These are phyloP conservation scores for Chloebia gouldiae DNA, from an alignment of 2,113 vertebrate species.

Conservation along the genomic window DNA sequence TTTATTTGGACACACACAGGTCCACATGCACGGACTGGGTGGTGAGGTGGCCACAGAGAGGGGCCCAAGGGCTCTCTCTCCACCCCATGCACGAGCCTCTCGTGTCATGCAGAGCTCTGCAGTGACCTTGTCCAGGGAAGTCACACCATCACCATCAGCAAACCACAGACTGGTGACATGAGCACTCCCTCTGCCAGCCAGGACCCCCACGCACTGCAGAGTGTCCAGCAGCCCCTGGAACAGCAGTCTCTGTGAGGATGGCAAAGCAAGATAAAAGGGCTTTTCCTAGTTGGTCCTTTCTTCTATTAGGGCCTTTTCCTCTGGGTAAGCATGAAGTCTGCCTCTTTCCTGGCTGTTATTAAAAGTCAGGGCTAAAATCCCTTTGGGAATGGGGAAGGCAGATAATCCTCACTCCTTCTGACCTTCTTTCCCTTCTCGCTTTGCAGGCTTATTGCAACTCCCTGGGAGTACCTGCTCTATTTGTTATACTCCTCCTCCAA, in stretches of 20 bases:
- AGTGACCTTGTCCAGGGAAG: neutral
- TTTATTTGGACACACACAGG: neutral
- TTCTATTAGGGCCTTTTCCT: slow-evolving; percentile 2
- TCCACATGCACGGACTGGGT: rapidly evolving
- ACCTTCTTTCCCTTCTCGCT: slow-evolving; percentile 12
- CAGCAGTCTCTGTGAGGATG: neutral
- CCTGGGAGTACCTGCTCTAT: neutral
- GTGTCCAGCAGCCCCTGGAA: neutral
- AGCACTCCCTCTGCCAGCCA: neutral
- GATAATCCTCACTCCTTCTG: slow-evolving; percentile 36
- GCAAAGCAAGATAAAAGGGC: neutral
- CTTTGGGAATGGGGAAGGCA: neutral
- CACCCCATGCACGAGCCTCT: rapidly evolving
- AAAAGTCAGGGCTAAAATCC: slow-evolving; percentile 46
- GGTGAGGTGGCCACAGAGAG: neutral
- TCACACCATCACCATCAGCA: neutral
- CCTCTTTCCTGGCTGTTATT: slow-evolving; percentile 37
- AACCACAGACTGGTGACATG: rapidly evolving
- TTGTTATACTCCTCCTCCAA: neutral
- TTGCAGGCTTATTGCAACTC: slow-evolving; percentile 3
- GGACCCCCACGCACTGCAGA: neutral
- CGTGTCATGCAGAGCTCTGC: neutral
- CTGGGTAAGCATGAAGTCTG: neutral
- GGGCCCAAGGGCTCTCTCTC: neutral
- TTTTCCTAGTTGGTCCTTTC: neutral